Evolutionary conservation across 2,113 vertebrate species (phyloP).

Genomic region (Thunnus maccoyii): DNA sequence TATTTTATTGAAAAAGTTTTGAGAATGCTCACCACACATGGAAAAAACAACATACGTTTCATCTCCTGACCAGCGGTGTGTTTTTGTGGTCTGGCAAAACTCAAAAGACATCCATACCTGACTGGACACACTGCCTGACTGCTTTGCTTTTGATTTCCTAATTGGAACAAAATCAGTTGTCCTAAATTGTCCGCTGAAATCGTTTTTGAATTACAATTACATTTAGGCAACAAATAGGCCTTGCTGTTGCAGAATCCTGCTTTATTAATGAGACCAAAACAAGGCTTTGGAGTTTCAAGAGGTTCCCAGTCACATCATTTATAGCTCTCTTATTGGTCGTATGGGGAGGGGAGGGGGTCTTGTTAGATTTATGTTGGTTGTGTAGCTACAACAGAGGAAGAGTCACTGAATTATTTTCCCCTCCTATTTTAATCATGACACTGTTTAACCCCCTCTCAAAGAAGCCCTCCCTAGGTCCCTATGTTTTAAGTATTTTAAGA

Average conservation of each 20-base stretch:
- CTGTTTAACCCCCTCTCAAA: too few relatives aligned
- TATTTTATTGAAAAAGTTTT: background rate
- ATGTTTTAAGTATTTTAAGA: too few relatives aligned
- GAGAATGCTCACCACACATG: background rate
- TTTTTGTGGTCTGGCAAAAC: too few relatives aligned
- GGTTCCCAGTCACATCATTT: background rate
- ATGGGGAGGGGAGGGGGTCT: too few relatives aligned
- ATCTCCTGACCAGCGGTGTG: background rate
- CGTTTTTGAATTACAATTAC: background rate
- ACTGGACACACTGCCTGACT: background rate
- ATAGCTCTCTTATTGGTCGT: background rate
- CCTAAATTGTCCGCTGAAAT: background rate
- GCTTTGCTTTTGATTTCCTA: constrained; percentile 13
- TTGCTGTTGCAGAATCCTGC: background rate
- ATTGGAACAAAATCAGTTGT: background rate
- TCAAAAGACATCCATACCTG: background rate
- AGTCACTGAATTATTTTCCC: background rate
- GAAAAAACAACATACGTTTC: background rate
- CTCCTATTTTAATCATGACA: too few relatives aligned
- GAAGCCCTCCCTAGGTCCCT: too few relatives aligned
- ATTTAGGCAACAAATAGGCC: background rate
- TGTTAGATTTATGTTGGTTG: background rate
- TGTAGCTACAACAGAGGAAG: background rate
- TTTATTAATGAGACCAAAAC: constrained; percentile 15
- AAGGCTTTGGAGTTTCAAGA: background rate